These are phyloP conservation scores for Thalassaphorura encarpata DNA, from an alignment of 1,140 invertebrate species.

Conservation along the genomic window DNA sequence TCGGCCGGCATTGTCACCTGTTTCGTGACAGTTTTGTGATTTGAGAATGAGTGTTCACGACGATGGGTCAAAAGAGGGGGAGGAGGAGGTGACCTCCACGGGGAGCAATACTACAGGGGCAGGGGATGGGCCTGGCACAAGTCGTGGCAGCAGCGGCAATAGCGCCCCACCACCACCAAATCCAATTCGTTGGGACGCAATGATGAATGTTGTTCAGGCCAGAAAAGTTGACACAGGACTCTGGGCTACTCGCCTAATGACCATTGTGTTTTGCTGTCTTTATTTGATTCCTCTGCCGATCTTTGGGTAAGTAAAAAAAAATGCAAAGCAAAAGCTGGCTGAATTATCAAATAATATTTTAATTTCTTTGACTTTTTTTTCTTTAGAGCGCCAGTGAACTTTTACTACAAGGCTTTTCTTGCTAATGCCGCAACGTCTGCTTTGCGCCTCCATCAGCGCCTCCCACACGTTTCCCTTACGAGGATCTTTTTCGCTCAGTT, in stretches of 20 bases:
- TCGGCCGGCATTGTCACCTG: too few species aligned
- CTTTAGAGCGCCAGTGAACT: conserved; percentile 65
- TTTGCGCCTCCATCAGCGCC: conserved; percentile 80
- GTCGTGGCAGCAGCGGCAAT: background rate
- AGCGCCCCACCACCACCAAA: background rate
- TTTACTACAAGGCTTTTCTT: conserved; percentile 82
- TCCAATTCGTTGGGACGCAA: background rate
- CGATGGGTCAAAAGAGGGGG: too few species aligned
- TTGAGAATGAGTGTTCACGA: too few species aligned
- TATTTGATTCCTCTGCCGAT: conserved; percentile 80
- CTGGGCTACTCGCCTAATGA: conserved; percentile 70
- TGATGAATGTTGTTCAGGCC: conserved; percentile 42
- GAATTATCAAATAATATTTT: conserved; percentile 2
- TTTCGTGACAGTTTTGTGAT: too few species aligned
- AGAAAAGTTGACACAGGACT: conserved; percentile 77
- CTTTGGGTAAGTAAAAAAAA: conserved; percentile 60
- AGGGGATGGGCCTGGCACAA: too few species aligned
- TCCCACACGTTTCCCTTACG: conserved; percentile 67
- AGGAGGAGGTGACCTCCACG: too few species aligned
- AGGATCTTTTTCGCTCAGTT: conserved; percentile 67
- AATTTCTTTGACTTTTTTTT: conserved; percentile 26
- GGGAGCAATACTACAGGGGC: too few species aligned
- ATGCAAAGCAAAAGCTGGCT: conserved; percentile 15
- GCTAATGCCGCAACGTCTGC: conserved; percentile 88
- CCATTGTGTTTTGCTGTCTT: conserved; percentile 66